Evolutionary conservation across 2,113 vertebrate species (phyloP).

Genomic region (Misgurnus mizolepis): DNA sequence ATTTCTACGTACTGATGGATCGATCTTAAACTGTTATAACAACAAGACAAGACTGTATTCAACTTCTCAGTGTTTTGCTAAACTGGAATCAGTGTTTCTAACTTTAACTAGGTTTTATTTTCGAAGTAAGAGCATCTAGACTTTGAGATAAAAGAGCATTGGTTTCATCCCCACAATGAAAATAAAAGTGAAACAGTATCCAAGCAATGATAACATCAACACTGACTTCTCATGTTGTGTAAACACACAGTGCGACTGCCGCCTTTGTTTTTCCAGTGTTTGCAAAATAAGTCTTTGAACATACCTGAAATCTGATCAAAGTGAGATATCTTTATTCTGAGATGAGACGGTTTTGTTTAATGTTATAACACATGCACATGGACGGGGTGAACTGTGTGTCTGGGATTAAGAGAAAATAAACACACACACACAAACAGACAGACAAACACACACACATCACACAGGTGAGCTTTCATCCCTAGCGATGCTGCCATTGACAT

Average conservation of each 20-base stretch:
- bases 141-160: constrained; percentile 13
- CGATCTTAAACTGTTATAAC: neutral
- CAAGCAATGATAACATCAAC: neutral
- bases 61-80: neutral
- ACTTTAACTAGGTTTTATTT: neutral
- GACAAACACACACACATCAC: neutral
- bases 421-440: neutral
- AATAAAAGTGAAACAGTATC: neutral
- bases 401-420: neutral
- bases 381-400: neutral
- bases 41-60: neutral
- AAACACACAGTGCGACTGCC: neutral
- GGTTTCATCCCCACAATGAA: neutral
- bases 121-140: neutral
- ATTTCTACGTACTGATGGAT: neutral
- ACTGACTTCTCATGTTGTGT: neutral
- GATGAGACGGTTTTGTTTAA: neutral
- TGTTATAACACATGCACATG: neutral
- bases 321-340: neutral
- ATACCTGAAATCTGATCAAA: neutral
- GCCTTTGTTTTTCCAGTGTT: neutral
- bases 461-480: constrained; percentile 19
- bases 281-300: neutral
- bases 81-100: constrained; percentile 22
- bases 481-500: constrained; percentile 27